Evolutionary conservation across 2,113 vertebrate genomes (phyloP).

Genomic region (Macaca nemestrina): DNA sequence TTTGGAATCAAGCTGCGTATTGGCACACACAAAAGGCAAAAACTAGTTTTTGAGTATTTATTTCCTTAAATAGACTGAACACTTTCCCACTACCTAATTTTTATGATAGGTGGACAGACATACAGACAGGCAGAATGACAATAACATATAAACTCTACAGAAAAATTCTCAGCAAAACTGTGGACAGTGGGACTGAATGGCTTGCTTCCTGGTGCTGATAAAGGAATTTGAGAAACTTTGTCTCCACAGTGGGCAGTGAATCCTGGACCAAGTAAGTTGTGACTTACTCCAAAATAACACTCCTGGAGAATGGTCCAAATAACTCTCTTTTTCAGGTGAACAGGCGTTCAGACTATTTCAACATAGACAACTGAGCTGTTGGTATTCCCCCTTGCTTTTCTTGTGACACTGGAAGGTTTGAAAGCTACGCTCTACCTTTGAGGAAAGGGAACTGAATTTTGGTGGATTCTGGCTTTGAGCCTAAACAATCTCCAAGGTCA

Average conservation of each 20-base stretch:
- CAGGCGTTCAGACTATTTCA: accelerated
- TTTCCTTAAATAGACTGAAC: not conserved
- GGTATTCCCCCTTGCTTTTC: accelerated
- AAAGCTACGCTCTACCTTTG: not conserved
- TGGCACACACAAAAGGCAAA: not conserved
- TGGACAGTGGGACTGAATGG: accelerated
- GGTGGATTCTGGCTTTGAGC: not conserved
- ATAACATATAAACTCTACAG: accelerated
- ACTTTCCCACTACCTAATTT: not conserved
- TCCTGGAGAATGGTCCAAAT: accelerated
- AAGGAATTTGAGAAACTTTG: not conserved
- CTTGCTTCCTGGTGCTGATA: not conserved
- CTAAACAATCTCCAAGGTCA: not conserved
- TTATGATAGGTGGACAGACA: not conserved
- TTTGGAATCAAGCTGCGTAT: not conserved
- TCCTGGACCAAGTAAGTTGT: too few relatives aligned
- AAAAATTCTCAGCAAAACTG: not conserved
- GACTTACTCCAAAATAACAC: accelerated
- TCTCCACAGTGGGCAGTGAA: not conserved
- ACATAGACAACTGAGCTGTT: accelerated
- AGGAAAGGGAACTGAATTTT: not conserved
- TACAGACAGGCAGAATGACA: not conserved
- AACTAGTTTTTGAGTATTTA: not conserved
- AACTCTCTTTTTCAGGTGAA: accelerated
- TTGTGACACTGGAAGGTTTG: not conserved